phyloP scores from a whole-genome alignment of 1,140 invertebrate species.

The Orius laevigatus region DNA sequence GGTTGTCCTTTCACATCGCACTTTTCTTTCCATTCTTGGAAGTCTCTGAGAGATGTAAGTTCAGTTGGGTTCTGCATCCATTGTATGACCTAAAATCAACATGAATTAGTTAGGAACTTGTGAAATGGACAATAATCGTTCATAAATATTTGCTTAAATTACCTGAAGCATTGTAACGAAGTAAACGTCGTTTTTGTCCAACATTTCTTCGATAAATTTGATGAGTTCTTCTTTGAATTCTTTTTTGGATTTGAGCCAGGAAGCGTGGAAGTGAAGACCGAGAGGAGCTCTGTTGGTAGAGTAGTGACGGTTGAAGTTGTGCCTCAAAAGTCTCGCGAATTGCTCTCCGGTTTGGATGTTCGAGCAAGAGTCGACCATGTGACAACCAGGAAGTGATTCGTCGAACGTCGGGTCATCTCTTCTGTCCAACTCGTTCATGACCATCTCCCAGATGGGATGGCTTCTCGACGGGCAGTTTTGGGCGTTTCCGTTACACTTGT shows the following conservation, averaged over 20 bases:
- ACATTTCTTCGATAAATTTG: conserved; percentile 87
- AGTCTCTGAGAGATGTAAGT: conserved; percentile 67
- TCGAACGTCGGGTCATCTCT: conserved; percentile 82
- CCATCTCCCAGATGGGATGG: conserved; percentile 89
- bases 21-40: conserved; percentile 90
- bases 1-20: conserved; percentile 88
- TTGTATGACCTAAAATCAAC: conserved; percentile 60
- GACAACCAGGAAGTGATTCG: conserved; percentile 78
- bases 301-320: conserved; percentile 90
- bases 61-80: conserved; percentile 96
- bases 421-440: conserved; percentile 86
- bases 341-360: conserved; percentile 80
- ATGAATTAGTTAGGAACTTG: neutral
- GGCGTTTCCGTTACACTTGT: conserved; percentile 84
- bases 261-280: conserved; percentile 89
- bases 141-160: conserved; percentile 4
- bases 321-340: conserved; percentile 68
- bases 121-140: neutral
- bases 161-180: conserved; percentile 83
- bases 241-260: conserved; percentile 87
- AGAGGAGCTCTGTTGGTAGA: conserved; percentile 80
- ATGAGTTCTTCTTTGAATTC: conserved; percentile 83
- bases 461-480: conserved; percentile 74
- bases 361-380: conserved; percentile 86
- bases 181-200: conserved; percentile 78